Evolutionary conservation across 1,140 invertebrate genomes (phyloP).

Genomic region (Cotesia glomerata): DNA sequence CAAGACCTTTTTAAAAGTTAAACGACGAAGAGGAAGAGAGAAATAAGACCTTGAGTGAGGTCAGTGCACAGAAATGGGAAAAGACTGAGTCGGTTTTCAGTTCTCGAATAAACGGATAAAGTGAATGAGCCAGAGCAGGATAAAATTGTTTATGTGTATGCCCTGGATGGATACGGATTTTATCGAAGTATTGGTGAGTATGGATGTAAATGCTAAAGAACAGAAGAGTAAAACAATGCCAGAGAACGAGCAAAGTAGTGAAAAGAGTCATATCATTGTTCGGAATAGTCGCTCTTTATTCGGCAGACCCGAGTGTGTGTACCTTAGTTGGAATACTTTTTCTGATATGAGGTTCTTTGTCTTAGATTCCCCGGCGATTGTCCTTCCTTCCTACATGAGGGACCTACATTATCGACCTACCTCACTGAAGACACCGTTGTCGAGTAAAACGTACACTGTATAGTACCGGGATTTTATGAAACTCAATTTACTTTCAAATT

Average conservation of each 20-base stretch:
- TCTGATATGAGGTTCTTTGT: too few relatives aligned
- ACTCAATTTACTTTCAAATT: too few relatives aligned
- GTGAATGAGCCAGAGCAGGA: conserved; percentile 10
- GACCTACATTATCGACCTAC: too few relatives aligned
- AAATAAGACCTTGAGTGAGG: conserved; percentile 46
- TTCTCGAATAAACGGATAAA: conserved; percentile 9
- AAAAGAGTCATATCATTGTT: conserved; percentile 16
- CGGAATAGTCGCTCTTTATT: too few relatives aligned
- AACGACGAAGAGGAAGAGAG: not conserved
- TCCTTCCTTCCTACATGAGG: too few relatives aligned
- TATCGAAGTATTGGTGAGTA: not conserved
- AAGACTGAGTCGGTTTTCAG: conserved; percentile 25
- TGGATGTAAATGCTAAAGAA: not conserved
- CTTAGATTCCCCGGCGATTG: too few relatives aligned
- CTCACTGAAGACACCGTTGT: too few relatives aligned
- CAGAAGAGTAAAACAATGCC: not conserved
- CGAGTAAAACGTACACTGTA: too few relatives aligned
- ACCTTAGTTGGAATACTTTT: too few relatives aligned
- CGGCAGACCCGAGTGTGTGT: too few relatives aligned
- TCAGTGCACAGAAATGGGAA: conserved; percentile 38
- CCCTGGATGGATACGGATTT: not conserved
- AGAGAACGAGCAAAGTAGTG: conserved; percentile 6
- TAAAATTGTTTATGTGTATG: not conserved
- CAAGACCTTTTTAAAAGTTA: not conserved
- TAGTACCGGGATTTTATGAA: too few relatives aligned